phyloP scores from a whole-genome alignment of 1,140 invertebrate genomes.

The Euborellia annulipes region DNA sequence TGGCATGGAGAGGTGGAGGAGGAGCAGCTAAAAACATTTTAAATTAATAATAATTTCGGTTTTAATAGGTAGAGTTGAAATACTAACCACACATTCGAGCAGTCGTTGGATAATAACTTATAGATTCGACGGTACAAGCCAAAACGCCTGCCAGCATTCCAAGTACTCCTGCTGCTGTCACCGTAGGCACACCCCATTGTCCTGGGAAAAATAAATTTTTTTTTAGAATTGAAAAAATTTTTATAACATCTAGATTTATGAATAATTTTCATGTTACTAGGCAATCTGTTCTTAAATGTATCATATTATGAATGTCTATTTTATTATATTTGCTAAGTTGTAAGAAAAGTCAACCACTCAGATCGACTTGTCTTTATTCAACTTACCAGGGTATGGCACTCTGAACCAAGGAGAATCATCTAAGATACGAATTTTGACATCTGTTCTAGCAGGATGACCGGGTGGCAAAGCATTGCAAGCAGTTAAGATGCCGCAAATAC shows the following conservation, averaged over 20 bases:
- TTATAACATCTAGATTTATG: neutral
- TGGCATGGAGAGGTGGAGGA: conserved; percentile 66
- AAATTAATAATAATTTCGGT: neutral
- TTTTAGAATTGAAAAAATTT: conserved; percentile 1
- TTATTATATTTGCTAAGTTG: too few species aligned
- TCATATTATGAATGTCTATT: too few species aligned
- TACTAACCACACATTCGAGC: conserved; percentile 57
- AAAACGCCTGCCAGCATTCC: conserved; percentile 73
- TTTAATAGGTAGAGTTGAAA: conserved; percentile 1
- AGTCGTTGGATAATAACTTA: conserved; percentile 79
- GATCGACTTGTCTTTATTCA: neutral
- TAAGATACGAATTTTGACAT: conserved; percentile 56
- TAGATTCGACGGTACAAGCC: conserved; percentile 69
- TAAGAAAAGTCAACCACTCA: neutral
- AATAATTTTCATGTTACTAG: too few species aligned
- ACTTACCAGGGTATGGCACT: conserved; percentile 63
- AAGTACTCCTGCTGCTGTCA: conserved; percentile 54
- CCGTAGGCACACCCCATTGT: conserved; percentile 73
- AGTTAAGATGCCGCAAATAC: conserved; percentile 57
- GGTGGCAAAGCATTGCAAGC: conserved; percentile 41
- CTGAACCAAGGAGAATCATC: conserved; percentile 64
- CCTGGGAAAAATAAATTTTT: conserved; percentile 28
- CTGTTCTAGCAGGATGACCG: conserved; percentile 59
- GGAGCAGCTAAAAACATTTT: conserved; percentile 40
- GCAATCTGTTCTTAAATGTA: too few species aligned